Base-by-base conservation (phyloP, 2,888 invertebrate species). In the Ectemnius lituratus region DNA sequence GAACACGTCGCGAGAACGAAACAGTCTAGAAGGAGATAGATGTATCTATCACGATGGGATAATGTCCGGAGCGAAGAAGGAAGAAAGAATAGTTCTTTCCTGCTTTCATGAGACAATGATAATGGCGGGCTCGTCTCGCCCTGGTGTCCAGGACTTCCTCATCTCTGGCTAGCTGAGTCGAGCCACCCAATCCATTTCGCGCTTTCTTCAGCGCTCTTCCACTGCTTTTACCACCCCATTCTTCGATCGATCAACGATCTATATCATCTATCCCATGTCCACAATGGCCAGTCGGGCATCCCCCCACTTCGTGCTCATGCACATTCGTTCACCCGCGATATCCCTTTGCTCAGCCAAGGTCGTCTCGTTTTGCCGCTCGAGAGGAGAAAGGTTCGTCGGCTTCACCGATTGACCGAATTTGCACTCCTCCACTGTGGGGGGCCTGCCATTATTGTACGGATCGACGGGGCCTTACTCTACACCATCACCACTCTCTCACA, bases 181-280 rank as follows among this genome's bases (percentile, higher is more conserved):
- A 72, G 83, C 74, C 75, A 78, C 73, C 86, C 87, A 87, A 84
- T 87, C 85, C 87, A 87, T 87, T 76, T 78, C 83, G 63, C 52
- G 67, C 28, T 60, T 49, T 59, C 5, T 52, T 52, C 16, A 16
- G 52, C 52, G 52, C 52, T 52, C n/a, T 16, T 11, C 23, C 45
- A 47, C 28, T 62, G 11, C 20, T 46, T 71, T n/a, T 73, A 77
- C 65, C 75, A 73, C 70, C 76, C 76, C 76, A 77, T 79, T 20
- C 37, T 76, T 60, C 62, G 57, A 52, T 52, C 52, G 52, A 14
- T 4, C 52, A 6, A 52, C 37, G n/a, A 66, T 74, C 49, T 78
- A 84, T 78, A 84, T 84, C 82, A 80, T 66, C 81, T 85, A 84
- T 71, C 85, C 85, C 81, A 83, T 85, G 70, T 85, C 82, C 72